phyloP scores from a whole-genome alignment of 2,113 vertebrate species.

The Corvus cornix region DNA sequence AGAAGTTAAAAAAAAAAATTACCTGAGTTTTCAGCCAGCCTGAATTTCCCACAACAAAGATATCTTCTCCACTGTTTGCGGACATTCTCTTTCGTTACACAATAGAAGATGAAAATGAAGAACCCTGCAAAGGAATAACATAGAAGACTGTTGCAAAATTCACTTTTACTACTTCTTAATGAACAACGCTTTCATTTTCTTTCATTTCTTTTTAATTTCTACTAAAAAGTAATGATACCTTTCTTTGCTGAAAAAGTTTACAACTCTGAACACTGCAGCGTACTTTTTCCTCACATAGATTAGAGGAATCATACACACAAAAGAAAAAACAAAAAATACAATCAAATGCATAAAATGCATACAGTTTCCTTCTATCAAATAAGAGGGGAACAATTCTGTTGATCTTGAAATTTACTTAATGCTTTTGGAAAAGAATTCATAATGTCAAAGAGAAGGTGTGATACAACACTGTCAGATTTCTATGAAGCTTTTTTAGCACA shows the following conservation, averaged over 20 bases:
- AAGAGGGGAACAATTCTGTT: neutral
- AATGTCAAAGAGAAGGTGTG: neutral
- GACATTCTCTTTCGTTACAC: conserved; percentile 91
- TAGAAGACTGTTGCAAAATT: neutral
- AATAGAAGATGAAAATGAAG: conserved; percentile 96
- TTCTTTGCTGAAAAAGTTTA: neutral
- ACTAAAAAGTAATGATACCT: neutral
- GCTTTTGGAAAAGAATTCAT: neutral
- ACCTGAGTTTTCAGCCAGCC: conserved; percentile 91
- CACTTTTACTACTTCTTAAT: neutral
- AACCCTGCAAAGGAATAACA: conserved; percentile 77
- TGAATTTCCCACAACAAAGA: conserved; percentile 90
- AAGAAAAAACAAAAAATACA: neutral
- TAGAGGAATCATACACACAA: neutral
- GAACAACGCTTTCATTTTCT: neutral
- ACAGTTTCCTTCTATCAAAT: neutral
- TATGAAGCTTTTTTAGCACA: neutral
- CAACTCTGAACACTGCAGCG: neutral
- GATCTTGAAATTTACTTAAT: neutral
- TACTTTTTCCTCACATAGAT: neutral
- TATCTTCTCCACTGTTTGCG: conserved; percentile 91
- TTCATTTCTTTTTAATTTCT: neutral
- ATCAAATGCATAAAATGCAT: neutral
- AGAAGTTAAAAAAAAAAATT: neutral
- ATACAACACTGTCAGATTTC: neutral